Evolutionary conservation across 1,140 invertebrate genomes (phyloP), one percentile per base, ranked within the genome.

Genomic region (Mylabris phalerata): DNA sequence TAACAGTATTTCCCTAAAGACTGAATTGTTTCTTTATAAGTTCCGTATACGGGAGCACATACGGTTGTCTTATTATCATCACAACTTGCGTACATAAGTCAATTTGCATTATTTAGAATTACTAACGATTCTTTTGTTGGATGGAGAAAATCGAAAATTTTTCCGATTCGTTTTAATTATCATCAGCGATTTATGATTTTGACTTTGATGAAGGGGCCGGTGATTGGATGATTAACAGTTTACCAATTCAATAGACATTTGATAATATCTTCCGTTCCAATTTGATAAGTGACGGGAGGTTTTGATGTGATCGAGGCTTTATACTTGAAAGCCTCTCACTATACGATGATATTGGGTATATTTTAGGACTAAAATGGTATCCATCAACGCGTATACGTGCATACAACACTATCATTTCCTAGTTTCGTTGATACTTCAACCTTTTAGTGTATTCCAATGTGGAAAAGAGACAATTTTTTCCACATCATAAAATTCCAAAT

Each of bases 11-110:
- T 57, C 55, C 46, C 55, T 48, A 26, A 44, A 48, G 55, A 27
- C 55, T 41, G 55, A 57, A 57, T 57, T 57, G 55, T 57, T 57
- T 57, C 55, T 57, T 57, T 57, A 49, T 38, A 49, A 48, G 32
- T 32, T 7, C 2, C 32, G 7, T 32, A 32, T 25, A 48, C 26
- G 40, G 38, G 25, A 46, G 25, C 48, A 49, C 48, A 57, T 57
- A 46, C 48, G 42, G 13, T 39, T 43, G 41, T 57, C 48, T 57
- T 57, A 57, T 57, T 57, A 57, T 57, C 32, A 32, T 32, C 32
- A 19, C 54, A 49, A 48, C 46, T 57, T 57, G 48, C 54, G 48
- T 40, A 57, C 10, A 9, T 47, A 47, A 52, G 50, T 42, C 42
- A 52, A 32, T 48, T 32, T 26, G 25, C 38, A 11, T 44, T 25